phyloP scores from a whole-genome alignment of 2,888 invertebrate species.

The Epinotia demarniana region DNA sequence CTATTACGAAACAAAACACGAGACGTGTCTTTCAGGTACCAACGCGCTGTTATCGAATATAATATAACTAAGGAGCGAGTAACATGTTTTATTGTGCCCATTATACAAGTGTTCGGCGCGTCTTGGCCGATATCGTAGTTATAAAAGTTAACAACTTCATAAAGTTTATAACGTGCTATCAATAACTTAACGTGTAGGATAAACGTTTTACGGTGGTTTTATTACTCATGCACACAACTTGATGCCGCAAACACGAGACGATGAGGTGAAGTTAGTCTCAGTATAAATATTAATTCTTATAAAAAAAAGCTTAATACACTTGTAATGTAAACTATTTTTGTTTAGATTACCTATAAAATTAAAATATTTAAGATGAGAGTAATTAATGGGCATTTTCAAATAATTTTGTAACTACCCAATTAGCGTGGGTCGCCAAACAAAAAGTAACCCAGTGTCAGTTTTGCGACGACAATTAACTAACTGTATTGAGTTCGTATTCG shows the following conservation, averaged over 20 bases:
- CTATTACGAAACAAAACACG: background rate
- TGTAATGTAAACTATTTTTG: background rate
- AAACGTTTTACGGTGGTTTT: conserved; percentile 71
- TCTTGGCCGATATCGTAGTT: conserved; percentile 58
- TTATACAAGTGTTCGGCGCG: conserved; percentile 48
- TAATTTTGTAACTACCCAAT: too few species aligned
- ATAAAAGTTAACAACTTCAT: conserved; percentile 76
- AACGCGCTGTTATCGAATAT: background rate
- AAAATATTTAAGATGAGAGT: too few species aligned
- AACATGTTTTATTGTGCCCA: conserved; percentile 40
- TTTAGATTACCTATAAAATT: background rate
- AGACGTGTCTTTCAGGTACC: background rate
- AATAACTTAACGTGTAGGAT: conserved; percentile 65
- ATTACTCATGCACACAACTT: conserved; percentile 55
- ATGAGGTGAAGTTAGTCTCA: background rate
- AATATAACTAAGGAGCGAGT: conserved; percentile 22
- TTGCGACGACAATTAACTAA: too few species aligned
- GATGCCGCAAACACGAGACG: conserved; percentile 49
- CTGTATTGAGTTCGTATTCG: too few species aligned
- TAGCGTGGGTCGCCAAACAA: too few species aligned
- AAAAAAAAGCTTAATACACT: background rate
- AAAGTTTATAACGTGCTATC: conserved; percentile 74
- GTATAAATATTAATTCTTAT: too few species aligned
- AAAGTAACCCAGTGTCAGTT: too few species aligned
- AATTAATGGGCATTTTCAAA: too few species aligned